These are phyloP conservation scores for Tigriopus japonicus DNA, from an alignment of 1,140 invertebrate genomes.

Conservation along the genomic window DNA sequence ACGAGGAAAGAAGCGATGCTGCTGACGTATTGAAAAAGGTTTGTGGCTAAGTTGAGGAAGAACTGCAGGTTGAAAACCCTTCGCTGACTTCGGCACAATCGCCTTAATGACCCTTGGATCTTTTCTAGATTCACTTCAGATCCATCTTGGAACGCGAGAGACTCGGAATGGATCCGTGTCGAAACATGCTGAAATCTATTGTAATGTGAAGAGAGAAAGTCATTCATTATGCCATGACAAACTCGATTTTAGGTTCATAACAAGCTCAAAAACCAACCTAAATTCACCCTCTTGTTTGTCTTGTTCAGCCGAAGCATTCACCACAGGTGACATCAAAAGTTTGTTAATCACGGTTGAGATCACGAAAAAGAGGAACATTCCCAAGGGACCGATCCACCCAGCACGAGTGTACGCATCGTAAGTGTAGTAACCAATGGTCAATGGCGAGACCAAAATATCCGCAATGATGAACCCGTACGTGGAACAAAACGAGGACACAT, in stretches of 20 bases:
- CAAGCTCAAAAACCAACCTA: conserved; percentile 21
- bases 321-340: conserved; percentile 38
- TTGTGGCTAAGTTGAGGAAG: conserved; percentile 28
- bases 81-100: conserved; percentile 30
- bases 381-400: conserved; percentile 36
- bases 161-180: background rate
- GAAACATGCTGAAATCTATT: conserved; percentile 19
- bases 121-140: conserved; percentile 31
- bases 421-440: conserved; percentile 35
- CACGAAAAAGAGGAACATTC: conserved; percentile 35
- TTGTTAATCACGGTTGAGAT: conserved; percentile 36
- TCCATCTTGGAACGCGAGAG: conserved; percentile 25
- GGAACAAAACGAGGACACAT: conserved; percentile 33
- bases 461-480: conserved; percentile 30
- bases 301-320: conserved; percentile 33
- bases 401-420: conserved; percentile 29
- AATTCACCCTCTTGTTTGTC: conserved; percentile 41
- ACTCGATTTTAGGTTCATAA: too few species aligned
- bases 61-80: conserved; percentile 28
- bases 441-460: conserved; percentile 33
- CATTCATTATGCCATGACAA: too few species aligned
- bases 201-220: too few species aligned
- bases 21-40: conserved; percentile 36
- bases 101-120: conserved; percentile 14
- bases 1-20: conserved; percentile 40